Conservation (phyloP, 1,140 invertebrate species). For the Drosophila tristis region DNA sequence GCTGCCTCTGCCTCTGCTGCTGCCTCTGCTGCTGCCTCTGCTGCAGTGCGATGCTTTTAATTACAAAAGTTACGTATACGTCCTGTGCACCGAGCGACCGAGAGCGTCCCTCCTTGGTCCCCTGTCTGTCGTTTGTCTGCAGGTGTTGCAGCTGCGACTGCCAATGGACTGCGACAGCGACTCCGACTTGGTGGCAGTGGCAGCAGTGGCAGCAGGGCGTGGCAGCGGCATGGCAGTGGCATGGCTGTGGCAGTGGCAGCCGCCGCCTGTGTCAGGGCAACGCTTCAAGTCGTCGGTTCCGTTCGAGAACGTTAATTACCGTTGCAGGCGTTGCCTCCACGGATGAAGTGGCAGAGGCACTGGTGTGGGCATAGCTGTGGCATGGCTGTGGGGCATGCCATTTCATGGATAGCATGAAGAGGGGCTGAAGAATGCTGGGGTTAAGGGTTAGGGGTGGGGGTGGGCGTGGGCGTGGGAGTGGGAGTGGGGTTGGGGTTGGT, state of each 20-base stretch:
- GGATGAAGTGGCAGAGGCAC: conserved; percentile 18
- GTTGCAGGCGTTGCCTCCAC: conserved; percentile 39
- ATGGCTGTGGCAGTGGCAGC: conserved; percentile 34
- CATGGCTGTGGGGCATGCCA: conserved; percentile 2
- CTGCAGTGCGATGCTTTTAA: conserved; percentile 77
- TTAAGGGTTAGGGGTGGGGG: conserved; percentile 20
- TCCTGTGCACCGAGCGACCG: conserved; percentile 49
- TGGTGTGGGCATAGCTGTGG: conserved; percentile 9
- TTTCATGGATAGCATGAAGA: conserved; percentile 2
- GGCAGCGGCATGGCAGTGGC: too few species aligned
- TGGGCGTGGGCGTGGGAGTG: too few species aligned
- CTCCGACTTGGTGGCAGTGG: conserved; percentile 20
- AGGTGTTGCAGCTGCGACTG: conserved; percentile 73
- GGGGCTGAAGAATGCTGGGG: not conserved
- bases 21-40: conserved; percentile 9
- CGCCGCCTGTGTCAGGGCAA: conserved; percentile 35
- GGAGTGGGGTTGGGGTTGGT: too few species aligned
- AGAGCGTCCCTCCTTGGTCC: conserved; percentile 19
- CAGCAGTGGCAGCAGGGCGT: conserved; percentile 5
- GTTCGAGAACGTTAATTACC: conserved; percentile 81
- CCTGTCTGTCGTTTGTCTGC: conserved; percentile 55
- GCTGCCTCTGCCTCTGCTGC: not conserved
- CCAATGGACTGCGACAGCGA: conserved; percentile 51
- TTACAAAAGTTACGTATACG: conserved; percentile 82
- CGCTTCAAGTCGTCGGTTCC: conserved; percentile 78